Conservation (phyloP, 30 jellyfish, hydroid and myxozoan genomes). For the Phacellophora camtschatica region DNA sequence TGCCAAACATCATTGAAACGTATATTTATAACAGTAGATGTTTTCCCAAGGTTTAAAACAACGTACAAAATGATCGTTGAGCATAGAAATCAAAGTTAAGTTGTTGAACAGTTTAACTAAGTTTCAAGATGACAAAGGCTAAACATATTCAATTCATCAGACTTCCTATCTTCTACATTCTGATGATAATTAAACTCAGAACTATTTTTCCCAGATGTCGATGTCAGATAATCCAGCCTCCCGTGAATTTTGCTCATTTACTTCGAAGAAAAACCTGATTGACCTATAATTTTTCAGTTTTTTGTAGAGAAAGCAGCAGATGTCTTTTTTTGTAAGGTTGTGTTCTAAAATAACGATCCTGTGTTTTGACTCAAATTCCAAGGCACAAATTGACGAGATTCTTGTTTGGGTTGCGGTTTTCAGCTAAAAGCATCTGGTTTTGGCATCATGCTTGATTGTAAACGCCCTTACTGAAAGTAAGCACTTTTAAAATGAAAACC, state of each 20-base stretch:
- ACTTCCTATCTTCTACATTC: neutral
- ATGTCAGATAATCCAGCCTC: neutral
- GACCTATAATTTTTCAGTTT: neutral
- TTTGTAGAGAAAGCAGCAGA: constrained; percentile 39
- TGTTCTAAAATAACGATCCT: constrained; percentile 15
- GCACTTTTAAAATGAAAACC: too few species aligned
- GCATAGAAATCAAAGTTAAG: too few species aligned
- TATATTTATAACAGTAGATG: too few species aligned
- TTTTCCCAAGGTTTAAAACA: too few species aligned
- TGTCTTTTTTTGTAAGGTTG: constrained; percentile 8
- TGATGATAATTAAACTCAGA: neutral
- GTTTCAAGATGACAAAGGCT: too few species aligned
- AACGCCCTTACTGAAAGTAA: too few species aligned
- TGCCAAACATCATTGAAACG: too few species aligned
- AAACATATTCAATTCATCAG: too few species aligned
- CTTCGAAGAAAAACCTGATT: constrained; percentile 2
- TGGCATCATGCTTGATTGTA: neutral
- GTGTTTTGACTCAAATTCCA: constrained; percentile 18
- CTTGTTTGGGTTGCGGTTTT: constrained; percentile 34
- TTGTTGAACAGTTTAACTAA: too few species aligned
- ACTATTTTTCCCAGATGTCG: constrained; percentile 22
- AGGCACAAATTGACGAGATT: constrained; percentile 18
- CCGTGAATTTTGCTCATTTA: constrained; percentile 24
- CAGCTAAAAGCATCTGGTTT: neutral
- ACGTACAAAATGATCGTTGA: too few species aligned